Evolutionary conservation across 2,113 vertebrate genomes (phyloP).

Genomic region (Laticauda laticaudata): DNA sequence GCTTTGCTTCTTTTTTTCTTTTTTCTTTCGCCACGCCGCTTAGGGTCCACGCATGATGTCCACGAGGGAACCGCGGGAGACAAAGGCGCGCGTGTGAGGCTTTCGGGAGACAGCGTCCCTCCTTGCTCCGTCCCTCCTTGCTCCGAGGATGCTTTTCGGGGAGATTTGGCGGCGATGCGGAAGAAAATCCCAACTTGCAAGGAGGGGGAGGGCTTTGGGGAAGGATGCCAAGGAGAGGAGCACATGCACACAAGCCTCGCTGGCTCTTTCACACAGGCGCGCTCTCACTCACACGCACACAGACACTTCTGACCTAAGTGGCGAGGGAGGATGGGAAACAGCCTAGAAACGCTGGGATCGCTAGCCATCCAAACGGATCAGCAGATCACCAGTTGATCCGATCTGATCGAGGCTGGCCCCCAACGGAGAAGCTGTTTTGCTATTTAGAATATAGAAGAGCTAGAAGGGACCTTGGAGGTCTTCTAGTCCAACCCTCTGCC

Average conservation of each 20-base stretch:
- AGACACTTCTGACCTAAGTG: background rate
- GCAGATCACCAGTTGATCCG: background rate
- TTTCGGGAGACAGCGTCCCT: background rate
- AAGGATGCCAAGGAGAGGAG: background rate
- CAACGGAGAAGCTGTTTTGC: background rate
- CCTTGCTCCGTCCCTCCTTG: background rate
- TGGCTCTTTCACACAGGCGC: background rate
- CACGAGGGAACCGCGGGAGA: background rate
- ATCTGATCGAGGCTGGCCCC: too few species aligned
- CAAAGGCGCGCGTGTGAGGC: background rate
- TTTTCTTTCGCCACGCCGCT: background rate
- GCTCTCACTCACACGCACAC: background rate
- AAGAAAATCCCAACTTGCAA: conserved; percentile 3
- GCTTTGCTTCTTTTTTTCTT: too few species aligned
- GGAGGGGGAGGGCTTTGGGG: background rate
- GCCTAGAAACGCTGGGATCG: background rate
- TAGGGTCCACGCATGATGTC: background rate
- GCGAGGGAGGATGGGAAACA: background rate
- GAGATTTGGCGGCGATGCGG: background rate
- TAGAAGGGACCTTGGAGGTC: background rate
- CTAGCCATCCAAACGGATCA: too few species aligned
- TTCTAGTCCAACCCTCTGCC: background rate
- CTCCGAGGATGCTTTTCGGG: background rate
- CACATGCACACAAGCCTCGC: background rate
- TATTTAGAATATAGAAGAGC: background rate